Conservation (phyloP, 2,888 invertebrate species). For the Eilema caniola region DNA sequence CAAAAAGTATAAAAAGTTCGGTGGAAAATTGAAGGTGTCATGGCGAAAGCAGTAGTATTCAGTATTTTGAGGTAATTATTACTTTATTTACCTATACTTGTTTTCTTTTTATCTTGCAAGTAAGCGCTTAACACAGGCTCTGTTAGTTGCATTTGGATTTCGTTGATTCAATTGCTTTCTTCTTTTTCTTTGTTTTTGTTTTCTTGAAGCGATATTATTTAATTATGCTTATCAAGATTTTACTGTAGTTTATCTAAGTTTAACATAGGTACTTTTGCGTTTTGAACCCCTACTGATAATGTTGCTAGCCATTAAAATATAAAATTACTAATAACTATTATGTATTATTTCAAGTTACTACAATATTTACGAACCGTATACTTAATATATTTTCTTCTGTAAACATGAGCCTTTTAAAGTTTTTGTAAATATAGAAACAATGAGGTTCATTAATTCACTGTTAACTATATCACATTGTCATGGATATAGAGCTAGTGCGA, state of each 20-base stretch:
- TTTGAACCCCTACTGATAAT: not conserved
- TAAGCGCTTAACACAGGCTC: not conserved
- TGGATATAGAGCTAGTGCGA: slow-evolving; percentile 2
- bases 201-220: too few species aligned
- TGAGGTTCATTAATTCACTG: slow-evolving; percentile 1
- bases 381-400: too few species aligned
- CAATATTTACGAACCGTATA: too few species aligned
- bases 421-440: not conserved
- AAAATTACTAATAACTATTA: not conserved
- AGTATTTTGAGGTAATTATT: slow-evolving; percentile 61
- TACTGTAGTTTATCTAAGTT: too few species aligned
- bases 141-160: not conserved
- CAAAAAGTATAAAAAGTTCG: slow-evolving; percentile 74
- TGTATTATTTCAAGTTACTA: not conserved
- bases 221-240: too few species aligned
- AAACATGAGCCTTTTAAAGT: too few species aligned
- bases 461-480: slow-evolving; percentile 11
- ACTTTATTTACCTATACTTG: not conserved
- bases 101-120: not conserved
- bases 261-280: not conserved
- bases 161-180: not conserved
- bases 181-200: not conserved
- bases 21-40: slow-evolving; percentile 67
- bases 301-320: not conserved
- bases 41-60: slow-evolving; percentile 69